A percentile compares a stretch with the other conserved stretches of the same genome.
Evolutionary conservation across 2,888 invertebrate genomes (phyloP).

Genomic region (Parnassius smintheus): DNA sequence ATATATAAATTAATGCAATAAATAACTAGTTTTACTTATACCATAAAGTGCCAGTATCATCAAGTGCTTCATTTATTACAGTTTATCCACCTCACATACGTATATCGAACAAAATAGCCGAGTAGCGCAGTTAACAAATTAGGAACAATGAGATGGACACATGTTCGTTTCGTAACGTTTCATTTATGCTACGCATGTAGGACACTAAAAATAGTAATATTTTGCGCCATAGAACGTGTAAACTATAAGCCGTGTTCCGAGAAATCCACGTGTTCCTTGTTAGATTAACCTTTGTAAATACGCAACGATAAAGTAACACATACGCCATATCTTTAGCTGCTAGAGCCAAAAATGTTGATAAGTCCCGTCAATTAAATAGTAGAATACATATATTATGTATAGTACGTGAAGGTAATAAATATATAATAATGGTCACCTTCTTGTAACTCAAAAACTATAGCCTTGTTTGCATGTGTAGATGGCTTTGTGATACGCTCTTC

Average conservation of each 20-base stretch:
- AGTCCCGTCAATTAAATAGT: neutral
- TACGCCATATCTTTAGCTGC: neutral
- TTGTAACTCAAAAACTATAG: too few relatives aligned
- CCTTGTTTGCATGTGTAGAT: too few relatives aligned
- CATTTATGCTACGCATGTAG: slow-evolving; percentile 24
- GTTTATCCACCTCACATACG: neutral
- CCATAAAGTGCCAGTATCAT: too few relatives aligned
- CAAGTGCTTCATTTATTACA: too few relatives aligned
- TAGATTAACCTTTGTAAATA: slow-evolving; percentile 12
- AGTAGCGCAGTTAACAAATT: slow-evolving; percentile 26
- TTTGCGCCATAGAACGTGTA: slow-evolving; percentile 28
- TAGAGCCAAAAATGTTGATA: neutral
- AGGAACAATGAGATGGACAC: slow-evolving; percentile 27
- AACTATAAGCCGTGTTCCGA: slow-evolving; percentile 10
- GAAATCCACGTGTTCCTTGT: slow-evolving; percentile 20
- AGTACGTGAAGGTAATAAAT: too few relatives aligned
- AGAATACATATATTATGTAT: neutral
- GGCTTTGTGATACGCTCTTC: too few relatives aligned
- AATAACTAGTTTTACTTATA: too few relatives aligned
- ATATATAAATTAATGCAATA: too few relatives aligned
- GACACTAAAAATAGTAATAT: slow-evolving; percentile 28
- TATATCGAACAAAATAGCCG: slow-evolving; percentile 11
- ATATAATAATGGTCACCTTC: too few relatives aligned
- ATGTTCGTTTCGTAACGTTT: slow-evolving; percentile 26
- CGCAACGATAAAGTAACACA: slow-evolving; percentile 8